phyloP scores from a whole-genome alignment of 2,113 vertebrate species.

The Eretmodus cyanostictus region DNA sequence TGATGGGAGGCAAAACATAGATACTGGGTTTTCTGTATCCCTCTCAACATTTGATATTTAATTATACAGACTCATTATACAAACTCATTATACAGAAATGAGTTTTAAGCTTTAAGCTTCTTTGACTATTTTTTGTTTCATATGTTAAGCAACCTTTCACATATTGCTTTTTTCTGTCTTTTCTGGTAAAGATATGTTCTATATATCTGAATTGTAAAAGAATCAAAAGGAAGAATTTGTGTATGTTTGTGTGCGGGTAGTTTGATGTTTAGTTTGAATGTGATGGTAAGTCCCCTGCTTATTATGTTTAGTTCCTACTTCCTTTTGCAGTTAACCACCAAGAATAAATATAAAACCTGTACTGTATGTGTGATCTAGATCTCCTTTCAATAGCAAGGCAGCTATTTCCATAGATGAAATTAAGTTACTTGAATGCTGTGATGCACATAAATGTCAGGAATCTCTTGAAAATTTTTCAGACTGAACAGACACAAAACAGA shows the following conservation, averaged over 20 bases:
- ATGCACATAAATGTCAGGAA: not conserved
- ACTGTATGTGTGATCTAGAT: not conserved
- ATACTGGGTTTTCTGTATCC: not conserved
- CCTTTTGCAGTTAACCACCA: not conserved
- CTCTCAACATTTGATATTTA: not conserved
- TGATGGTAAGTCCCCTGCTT: not conserved
- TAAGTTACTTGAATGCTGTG: not conserved
- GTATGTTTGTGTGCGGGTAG: not conserved
- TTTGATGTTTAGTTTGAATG: accelerated
- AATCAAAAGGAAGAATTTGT: not conserved
- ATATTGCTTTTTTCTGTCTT: not conserved
- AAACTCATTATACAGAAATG: not conserved
- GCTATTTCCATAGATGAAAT: not conserved
- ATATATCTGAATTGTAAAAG: not conserved
- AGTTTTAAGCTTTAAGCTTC: not conserved
- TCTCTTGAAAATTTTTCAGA: accelerated
- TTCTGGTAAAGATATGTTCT: not conserved
- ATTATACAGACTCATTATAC: not conserved
- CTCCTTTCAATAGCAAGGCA: not conserved
- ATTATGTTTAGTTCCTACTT: not conserved
- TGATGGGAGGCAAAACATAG: not conserved
- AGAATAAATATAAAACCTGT: not conserved
- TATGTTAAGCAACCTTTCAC: not conserved
- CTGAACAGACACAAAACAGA: not conserved
- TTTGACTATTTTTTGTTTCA: not conserved